These are phyloP conservation scores for Muntiacus muntjak DNA, from an alignment of 2,113 vertebrate species.

Conservation along the genomic window DNA sequence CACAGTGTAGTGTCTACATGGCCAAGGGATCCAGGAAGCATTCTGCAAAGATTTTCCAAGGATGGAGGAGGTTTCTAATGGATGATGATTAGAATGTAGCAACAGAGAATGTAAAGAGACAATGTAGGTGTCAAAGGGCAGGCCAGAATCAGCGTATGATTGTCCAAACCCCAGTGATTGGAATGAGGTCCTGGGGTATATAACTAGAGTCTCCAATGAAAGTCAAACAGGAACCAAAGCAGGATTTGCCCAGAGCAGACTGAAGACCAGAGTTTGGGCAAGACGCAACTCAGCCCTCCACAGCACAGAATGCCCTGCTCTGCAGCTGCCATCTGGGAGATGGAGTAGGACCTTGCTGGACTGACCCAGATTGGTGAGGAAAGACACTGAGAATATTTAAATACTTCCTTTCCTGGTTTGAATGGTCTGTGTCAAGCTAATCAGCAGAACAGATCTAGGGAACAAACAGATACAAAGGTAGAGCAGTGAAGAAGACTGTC, in stretches of 20 bases:
- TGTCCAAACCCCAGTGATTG: not conserved
- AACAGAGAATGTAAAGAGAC: not conserved
- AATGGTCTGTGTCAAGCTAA: not conserved
- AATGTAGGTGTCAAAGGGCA: not conserved
- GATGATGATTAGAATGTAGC: not conserved
- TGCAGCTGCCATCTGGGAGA: not conserved
- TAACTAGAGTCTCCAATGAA: not conserved
- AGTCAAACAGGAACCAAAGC: not conserved
- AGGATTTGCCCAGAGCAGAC: not conserved
- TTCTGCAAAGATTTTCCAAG: not conserved
- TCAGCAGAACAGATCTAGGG: not conserved
- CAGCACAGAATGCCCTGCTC: rapidly evolving
- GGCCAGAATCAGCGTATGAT: not conserved
- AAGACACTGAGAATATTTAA: not conserved
- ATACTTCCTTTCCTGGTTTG: not conserved
- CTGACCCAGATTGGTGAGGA: not conserved
- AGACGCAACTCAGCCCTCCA: not conserved
- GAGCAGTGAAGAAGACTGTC: not conserved
- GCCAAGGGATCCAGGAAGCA: not conserved
- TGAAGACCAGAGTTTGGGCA: not conserved
- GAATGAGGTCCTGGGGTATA: not conserved
- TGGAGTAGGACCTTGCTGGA: not conserved
- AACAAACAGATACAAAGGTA: not conserved
- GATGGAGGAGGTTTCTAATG: not conserved
- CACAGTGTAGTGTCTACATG: rapidly evolving